These are phyloP conservation scores for Campoplex nolae DNA, from an alignment of 2,888 invertebrate species.

Conservation along the genomic window DNA sequence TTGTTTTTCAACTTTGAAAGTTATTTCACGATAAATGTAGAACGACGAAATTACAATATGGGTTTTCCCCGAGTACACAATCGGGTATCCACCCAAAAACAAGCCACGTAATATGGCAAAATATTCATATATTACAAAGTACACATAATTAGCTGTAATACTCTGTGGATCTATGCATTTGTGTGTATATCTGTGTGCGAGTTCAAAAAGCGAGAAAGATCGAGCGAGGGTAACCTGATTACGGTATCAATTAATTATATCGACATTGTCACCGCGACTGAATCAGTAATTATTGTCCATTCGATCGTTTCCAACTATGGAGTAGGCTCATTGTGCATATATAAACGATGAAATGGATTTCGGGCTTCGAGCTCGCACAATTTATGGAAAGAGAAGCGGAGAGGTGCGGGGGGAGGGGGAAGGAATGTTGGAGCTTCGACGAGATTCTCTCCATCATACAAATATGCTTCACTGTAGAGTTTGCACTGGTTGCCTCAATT, in stretches of 20 bases:
- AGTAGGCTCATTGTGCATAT: conserved; percentile 38
- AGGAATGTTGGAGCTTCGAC: conserved; percentile 13
- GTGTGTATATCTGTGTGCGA: background rate
- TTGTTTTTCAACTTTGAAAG: background rate
- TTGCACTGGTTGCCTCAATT: conserved; percentile 40
- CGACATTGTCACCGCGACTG: conserved; percentile 71
- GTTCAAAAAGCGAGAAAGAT: conserved; percentile 6
- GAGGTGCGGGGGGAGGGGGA: background rate
- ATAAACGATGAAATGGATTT: conserved; percentile 10
- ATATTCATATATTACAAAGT: conserved; percentile 13
- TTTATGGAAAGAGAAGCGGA: conserved; percentile 16
- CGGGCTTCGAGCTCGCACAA: conserved; percentile 10
- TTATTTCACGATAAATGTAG: background rate
- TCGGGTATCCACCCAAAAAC: background rate
- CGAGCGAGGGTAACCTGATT: conserved; percentile 41
- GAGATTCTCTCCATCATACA: conserved; percentile 44
- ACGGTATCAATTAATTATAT: conserved; percentile 76
- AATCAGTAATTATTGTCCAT: conserved; percentile 76
- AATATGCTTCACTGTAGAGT: conserved; percentile 50
- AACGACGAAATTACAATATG: background rate
- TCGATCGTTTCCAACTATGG: conserved; percentile 68
- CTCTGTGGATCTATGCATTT: background rate
- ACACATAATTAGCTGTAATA: conserved; percentile 4
- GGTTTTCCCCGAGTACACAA: background rate
- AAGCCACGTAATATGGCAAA: conserved; percentile 22